Conservation (phyloP, 2,888 invertebrate genomes). For the Baccha elongata region DNA sequence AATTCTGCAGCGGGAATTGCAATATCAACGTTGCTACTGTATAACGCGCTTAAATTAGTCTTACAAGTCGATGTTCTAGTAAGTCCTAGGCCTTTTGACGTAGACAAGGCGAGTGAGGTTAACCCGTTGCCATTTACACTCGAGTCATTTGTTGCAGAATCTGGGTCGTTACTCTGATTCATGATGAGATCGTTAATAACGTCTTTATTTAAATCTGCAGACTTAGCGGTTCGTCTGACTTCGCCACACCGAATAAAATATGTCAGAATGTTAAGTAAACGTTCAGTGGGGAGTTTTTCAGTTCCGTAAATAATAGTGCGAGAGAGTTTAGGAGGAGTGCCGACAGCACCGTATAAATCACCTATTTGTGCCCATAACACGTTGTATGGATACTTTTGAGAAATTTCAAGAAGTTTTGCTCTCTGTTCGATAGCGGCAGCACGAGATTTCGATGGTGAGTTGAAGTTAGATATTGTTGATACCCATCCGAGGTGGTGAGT, state of each 20-base stretch:
- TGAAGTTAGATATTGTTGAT: constrained; percentile 86
- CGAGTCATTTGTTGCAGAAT: constrained; percentile 37
- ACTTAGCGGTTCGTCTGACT: constrained; percentile 84
- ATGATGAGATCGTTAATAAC: constrained; percentile 75
- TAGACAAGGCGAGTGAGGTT: constrained; percentile 18
- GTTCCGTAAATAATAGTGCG: constrained; percentile 91
- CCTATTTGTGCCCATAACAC: constrained; percentile 95
- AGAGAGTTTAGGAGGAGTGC: constrained; percentile 89
- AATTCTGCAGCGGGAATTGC: constrained; percentile 1
- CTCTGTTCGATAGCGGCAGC: constrained; percentile 80
- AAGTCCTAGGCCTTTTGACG: constrained; percentile 69
- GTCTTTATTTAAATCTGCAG: constrained; percentile 81
- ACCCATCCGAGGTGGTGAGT: constrained; percentile 97
- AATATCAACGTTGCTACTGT: constrained; percentile 19
- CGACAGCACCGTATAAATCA: constrained; percentile 93
- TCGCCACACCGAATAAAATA: constrained; percentile 94
- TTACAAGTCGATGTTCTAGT: constrained; percentile 79
- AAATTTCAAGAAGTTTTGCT: constrained; percentile 84
- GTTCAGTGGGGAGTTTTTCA: constrained; percentile 86
- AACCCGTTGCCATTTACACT: constrained; percentile 29
- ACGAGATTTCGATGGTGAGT: constrained; percentile 77
- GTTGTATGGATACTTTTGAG: constrained; percentile 90
- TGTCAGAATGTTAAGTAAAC: constrained; percentile 89
- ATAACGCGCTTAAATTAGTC: constrained; percentile 53
- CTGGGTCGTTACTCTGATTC: constrained; percentile 53